These are phyloP conservation scores for Nerophis lumbriciformis DNA, from an alignment of 2,113 vertebrate species.

Conservation along the genomic window DNA sequence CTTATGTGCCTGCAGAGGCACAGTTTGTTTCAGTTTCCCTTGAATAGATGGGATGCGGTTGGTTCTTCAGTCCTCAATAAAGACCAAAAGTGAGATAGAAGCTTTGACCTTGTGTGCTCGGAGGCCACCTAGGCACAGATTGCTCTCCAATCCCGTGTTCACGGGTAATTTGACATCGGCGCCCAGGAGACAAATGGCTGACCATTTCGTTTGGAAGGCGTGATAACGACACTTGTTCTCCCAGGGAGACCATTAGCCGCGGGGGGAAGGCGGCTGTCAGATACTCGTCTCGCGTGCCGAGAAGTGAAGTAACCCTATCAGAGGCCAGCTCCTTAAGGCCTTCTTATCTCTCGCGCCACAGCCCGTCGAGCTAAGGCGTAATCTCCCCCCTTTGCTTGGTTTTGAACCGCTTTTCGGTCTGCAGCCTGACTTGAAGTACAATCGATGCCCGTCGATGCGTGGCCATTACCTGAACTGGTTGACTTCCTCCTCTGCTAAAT, in stretches of 20 bases:
- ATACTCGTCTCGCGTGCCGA: constrained; percentile 47
- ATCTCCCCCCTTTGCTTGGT: constrained; percentile 48
- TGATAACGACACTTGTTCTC: neutral
- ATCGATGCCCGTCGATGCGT: constrained; percentile 50
- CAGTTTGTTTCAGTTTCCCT: neutral
- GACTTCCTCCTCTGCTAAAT: constrained; percentile 31
- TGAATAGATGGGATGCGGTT: neutral
- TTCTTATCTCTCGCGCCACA: constrained; percentile 55
- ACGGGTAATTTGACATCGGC: constrained; percentile 10
- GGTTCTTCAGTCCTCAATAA: neutral
- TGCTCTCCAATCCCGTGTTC: constrained; percentile 21
- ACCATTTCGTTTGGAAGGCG: neutral
- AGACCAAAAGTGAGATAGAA: neutral
- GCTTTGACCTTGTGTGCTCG: constrained; percentile 23
- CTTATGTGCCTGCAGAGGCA: too few relatives aligned
- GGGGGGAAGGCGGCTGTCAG: constrained; percentile 24
- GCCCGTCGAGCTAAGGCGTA: constrained; percentile 48
- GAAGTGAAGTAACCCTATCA: constrained; percentile 60
- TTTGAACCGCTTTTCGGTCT: constrained; percentile 15
- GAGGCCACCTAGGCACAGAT: constrained; percentile 15
- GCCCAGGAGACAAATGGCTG: constrained; percentile 38
- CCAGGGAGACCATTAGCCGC: constrained; percentile 32
- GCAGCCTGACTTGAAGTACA: constrained; percentile 24
- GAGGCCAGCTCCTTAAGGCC: constrained; percentile 53
- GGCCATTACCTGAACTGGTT: constrained; percentile 38